Base-by-base conservation (phyloP, 2,888 invertebrate genomes). In the Chrysolina oricalcia region DNA sequence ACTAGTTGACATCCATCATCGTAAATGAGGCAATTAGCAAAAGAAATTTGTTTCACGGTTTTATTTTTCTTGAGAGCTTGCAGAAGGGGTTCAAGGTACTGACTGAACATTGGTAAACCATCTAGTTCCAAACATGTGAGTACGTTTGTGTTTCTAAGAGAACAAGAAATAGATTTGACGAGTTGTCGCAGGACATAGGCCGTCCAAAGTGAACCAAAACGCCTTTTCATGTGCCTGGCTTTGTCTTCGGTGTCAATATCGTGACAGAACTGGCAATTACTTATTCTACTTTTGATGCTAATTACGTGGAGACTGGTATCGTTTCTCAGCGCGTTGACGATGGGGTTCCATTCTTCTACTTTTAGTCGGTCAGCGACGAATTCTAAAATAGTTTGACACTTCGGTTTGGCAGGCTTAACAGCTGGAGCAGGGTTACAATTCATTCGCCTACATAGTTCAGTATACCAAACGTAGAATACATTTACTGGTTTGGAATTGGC, bases 321-420 rank as follows among this genome's bases (percentile, higher is more conserved):
- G 79, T 93, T 90, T 65, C 92, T 91, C 6, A 96, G 88, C 0
- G 95, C 93, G 82, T 94, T 93, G 67, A 94, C 88, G 65, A 96
- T 92, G 1, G 95, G 93, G 41, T 91, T 90, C 95, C 95, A 96
- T 80, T 96, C 95, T 76, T 91, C 92, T 77, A 94, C 92, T 83
- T 93, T 94, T 67, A 96, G 91, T 79, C 95, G 92, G 85, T 96
- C 95, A 68, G 93, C 94, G 79, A 91, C 92, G 82, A 96, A 93
- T 81, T 95, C 95, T 79, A 89, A 78, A 8, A 88, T 85, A 10
- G 87, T 88, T 69, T 87, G 86, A 78, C 85, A 86, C 80, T 87
- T 88, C 17, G 86, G 84, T 76, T 86, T 87, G 23, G 86, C 83
- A 41, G 88, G 87, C 79, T 87, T 88, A 10, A 88, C 85, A 19